Evolutionary conservation across 2,797 vertebrate genomes (phyloP), one percentile per base, ranked within the genome.

Genomic region (Arrhamphus sclerolepis): DNA sequence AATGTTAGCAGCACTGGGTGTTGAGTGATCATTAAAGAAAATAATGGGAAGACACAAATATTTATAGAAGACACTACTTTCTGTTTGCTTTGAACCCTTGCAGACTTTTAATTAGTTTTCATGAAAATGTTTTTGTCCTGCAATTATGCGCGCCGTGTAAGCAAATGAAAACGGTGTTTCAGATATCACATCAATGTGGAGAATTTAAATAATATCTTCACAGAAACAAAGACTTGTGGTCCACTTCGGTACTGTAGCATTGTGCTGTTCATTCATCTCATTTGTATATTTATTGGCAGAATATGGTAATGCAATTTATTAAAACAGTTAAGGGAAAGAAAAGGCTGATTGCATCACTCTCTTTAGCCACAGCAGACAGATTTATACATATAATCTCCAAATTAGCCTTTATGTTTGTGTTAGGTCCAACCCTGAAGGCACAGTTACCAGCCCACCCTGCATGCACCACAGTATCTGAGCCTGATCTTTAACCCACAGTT

Each of bases 1-100:
- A 52, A 70, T 69, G 55, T 75, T 50, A 80, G 62, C 55, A 60
- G 65, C 26, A 11, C 66, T 62, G 71, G 65, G 67, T 10, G 44
- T 70, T 44, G 46, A 71, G 39, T 64, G 53, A 74, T 75, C 52
- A 63, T 62, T 66, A 56, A 73, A 34, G 13, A 34, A 9, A 34
- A 34, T 10, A 34, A 34, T 11, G 31, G 10, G 2, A 38, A 38
- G 34, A 13, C 13, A 13, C 34, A 38, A 16, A 38, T 69, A 43
- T 60, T 71, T 68, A 49, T 52, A 51, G 62, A 57, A 41, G 34
- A 49, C 46, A 40, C 44, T 13, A 40, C 29, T 50, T 54, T 46
- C 61, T 51, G 56, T 53, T 48, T 46, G n/a, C 26, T 68, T 14
- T 20, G 51, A 52, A 16, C 19, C 41, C 20, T 69, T 56, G 17